Conservation (phyloP, 1,140 invertebrate species). For the Drosophila insularis region DNA sequence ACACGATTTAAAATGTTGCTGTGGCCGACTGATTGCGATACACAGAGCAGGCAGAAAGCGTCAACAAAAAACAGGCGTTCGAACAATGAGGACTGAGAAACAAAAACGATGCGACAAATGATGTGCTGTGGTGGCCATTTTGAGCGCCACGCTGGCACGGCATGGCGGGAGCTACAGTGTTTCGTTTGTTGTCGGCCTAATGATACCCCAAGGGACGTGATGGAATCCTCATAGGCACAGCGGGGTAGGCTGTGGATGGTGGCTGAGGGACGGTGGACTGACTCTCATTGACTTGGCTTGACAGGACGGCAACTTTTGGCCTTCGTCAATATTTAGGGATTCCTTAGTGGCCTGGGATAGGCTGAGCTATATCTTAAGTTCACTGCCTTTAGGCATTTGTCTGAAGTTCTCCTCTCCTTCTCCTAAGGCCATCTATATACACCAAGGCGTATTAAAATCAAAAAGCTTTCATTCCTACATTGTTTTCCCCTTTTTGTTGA, state of each 20-base stretch:
- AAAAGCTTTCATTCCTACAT: conserved; percentile 31
- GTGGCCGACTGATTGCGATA: conserved; percentile 6
- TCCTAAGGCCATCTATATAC: not conserved
- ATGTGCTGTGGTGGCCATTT: conserved; percentile 60
- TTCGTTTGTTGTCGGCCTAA: conserved; percentile 34
- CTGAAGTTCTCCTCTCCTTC: not conserved
- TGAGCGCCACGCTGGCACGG: conserved; percentile 41
- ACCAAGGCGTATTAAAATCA: conserved; percentile 11
- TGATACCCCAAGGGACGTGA: conserved; percentile 57
- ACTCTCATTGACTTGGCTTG: conserved; percentile 32
- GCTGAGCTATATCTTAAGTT: not conserved
- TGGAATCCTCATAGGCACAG: conserved; percentile 41
- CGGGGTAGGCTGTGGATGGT: conserved; percentile 10
- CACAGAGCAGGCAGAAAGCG: conserved; percentile 6
- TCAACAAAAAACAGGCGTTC: conserved; percentile 32
- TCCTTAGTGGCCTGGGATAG: not conserved
- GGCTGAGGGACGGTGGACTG: not conserved
- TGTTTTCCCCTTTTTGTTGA: conserved; percentile 40
- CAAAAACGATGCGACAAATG: conserved; percentile 61
- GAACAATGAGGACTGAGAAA: conserved; percentile 41
- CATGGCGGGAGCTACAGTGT: not conserved
- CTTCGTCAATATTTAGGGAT: conserved; percentile 43
- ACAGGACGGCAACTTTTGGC: conserved; percentile 51
- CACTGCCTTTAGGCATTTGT: not conserved
- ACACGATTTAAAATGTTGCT: conserved; percentile 13